Conservation (phyloP, 2,888 invertebrate genomes). For the Melanchra persicariae region DNA sequence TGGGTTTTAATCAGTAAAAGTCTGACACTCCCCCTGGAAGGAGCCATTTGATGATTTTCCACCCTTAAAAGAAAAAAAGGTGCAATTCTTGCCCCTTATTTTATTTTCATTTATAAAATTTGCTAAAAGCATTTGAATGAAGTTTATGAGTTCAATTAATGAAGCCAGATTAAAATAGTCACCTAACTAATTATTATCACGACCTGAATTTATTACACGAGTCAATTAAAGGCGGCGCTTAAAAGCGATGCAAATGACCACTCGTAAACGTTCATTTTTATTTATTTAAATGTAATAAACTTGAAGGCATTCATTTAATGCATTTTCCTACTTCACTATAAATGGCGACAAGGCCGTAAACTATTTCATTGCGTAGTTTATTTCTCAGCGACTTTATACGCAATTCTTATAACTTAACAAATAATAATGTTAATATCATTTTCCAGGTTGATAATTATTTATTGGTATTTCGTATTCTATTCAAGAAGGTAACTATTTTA, state of each 20-base stretch:
- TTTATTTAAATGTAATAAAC: slow-evolving; percentile 63
- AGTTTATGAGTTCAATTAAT: background rate
- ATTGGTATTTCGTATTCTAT: slow-evolving; percentile 24
- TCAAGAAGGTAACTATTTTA: slow-evolving; percentile 4
- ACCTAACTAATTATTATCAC: slow-evolving; percentile 15
- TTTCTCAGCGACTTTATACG: slow-evolving; percentile 2
- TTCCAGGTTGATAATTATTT: slow-evolving; percentile 31
- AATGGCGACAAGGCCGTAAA: slow-evolving; percentile 11
- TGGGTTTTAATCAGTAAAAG: too few relatives aligned
- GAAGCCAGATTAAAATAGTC: slow-evolving; percentile 15
- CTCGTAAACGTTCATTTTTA: slow-evolving; percentile 63
- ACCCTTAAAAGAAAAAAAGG: too few relatives aligned
- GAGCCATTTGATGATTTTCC: too few relatives aligned
- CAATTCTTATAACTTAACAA: slow-evolving; percentile 24
- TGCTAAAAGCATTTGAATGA: background rate
- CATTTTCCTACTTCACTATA: slow-evolving; percentile 37
- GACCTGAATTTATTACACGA: slow-evolving; percentile 49
- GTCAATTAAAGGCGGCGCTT: slow-evolving; percentile 64
- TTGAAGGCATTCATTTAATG: slow-evolving; percentile 52
- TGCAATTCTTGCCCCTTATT: background rate
- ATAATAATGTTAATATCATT: slow-evolving; percentile 24
- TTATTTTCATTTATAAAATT: background rate
- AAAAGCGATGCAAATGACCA: slow-evolving; percentile 68
- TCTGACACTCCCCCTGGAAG: too few relatives aligned
- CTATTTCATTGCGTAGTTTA: slow-evolving; percentile 12